Percentiles rank a stretch among this genome's conserved stretches.
Conservation (phyloP, 1,140 invertebrate genomes). For the Kradibia gibbosae region DNA sequence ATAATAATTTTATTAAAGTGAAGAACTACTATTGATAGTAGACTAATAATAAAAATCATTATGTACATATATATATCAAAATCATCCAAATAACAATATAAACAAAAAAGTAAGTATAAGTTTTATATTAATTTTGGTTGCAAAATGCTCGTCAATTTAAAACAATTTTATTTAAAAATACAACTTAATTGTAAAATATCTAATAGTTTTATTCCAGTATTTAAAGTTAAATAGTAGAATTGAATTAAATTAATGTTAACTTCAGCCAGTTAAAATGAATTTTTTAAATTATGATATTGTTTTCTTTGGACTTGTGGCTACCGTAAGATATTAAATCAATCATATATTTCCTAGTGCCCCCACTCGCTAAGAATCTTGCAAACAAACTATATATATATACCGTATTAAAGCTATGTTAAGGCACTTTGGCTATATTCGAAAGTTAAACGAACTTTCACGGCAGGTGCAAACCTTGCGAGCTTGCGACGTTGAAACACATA, state of each 20-base stretch:
- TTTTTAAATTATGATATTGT: background rate
- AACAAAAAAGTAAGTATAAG: too few species aligned
- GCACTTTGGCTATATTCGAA: conserved; percentile 27
- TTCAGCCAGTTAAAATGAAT: background rate
- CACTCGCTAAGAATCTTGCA: background rate
- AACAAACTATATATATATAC: conserved; percentile 11
- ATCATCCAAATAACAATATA: too few species aligned
- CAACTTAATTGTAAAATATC: too few species aligned
- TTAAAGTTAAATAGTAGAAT: background rate
- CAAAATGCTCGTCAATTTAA: too few species aligned
- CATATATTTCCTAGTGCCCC: background rate
- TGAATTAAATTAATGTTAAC: background rate
- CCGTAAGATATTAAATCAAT: background rate
- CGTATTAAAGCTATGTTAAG: conserved; percentile 29
- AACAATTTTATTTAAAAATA: too few species aligned
- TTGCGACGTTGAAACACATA: conserved; percentile 29
- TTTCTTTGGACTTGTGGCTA: background rate
- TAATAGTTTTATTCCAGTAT: background rate
- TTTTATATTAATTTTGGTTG: too few species aligned
- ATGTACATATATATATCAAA: too few species aligned
- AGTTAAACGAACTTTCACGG: conserved; percentile 29
- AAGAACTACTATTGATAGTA: too few species aligned
- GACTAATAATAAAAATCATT: too few species aligned
- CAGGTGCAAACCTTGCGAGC: conserved; percentile 24
- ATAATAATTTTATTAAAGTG: too few species aligned